Conservation (phyloP, 2,113 vertebrate species). For the Lycaon pictus region DNA sequence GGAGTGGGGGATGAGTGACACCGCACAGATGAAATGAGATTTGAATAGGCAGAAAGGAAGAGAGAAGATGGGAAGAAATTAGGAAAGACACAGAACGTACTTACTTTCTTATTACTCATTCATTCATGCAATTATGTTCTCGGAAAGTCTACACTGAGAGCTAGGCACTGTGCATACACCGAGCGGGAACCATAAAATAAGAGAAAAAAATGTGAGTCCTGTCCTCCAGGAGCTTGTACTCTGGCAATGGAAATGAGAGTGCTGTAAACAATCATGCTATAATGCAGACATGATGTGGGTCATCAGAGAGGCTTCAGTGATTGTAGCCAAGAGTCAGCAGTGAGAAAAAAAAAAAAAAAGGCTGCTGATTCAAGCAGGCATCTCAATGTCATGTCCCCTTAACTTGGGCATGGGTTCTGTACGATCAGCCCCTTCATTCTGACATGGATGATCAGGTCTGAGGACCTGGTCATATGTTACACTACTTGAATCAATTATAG, state of each 20-base stretch:
- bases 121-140: constrained; percentile 12
- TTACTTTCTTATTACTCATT: not conserved
- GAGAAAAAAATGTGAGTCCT: not conserved
- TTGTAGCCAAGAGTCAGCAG: not conserved
- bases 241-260: not conserved
- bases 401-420: not conserved
- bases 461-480: not conserved
- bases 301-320: not conserved
- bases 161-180: not conserved
- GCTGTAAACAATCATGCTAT: not conserved
- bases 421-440: not conserved
- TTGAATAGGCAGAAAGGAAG: not conserved
- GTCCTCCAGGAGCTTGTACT: not conserved
- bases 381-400: not conserved
- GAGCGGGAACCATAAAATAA: not conserved
- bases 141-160: not conserved
- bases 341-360: not conserved
- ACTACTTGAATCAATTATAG: not conserved
- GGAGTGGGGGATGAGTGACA: not conserved
- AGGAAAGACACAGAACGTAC: not conserved
- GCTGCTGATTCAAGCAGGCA: not conserved
- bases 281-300: not conserved
- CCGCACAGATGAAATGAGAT: not conserved
- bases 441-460: not conserved
- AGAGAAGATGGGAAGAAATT: not conserved